Conservation (phyloP, 2,888 invertebrate genomes). For the Halictus quadricinctus region DNA sequence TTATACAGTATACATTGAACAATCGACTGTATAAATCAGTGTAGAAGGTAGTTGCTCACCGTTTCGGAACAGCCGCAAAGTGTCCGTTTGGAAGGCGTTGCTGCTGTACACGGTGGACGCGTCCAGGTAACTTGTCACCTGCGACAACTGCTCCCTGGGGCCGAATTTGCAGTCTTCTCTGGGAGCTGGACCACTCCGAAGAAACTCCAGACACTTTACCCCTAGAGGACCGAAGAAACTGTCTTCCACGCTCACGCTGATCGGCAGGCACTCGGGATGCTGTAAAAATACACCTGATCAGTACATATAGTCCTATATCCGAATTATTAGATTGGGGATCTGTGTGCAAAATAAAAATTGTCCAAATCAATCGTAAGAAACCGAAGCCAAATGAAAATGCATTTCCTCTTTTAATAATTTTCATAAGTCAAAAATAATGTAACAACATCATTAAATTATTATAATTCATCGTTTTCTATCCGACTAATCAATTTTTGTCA, state of each 20-base stretch:
- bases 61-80: slow-evolving; percentile 89
- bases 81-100: slow-evolving; percentile 87
- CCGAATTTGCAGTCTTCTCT: slow-evolving; percentile 91
- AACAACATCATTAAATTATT: background rate
- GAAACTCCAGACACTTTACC: slow-evolving; percentile 91
- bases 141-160: slow-evolving; percentile 93
- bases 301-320: background rate
- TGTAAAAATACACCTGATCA: slow-evolving; percentile 78
- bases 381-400: too few species aligned
- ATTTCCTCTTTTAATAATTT: too few species aligned
- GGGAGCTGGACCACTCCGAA: slow-evolving; percentile 92
- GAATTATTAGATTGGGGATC: background rate
- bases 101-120: slow-evolving; percentile 93
- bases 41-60: slow-evolving; percentile 82
- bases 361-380: too few species aligned
- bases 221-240: slow-evolving; percentile 88
- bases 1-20: background rate
- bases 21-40: background rate
- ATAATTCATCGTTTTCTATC: too few species aligned
- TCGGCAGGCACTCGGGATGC: slow-evolving; percentile 94
- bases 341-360: too few species aligned
- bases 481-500: too few species aligned
- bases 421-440: too few species aligned
- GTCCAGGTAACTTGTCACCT: slow-evolving; percentile 92
- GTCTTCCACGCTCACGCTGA: slow-evolving; percentile 88